Evolutionary conservation across 2,113 vertebrate species (phyloP), one percentile per base, ranked within the genome.

Genomic region (Phalacrocorax aristotelis): DNA sequence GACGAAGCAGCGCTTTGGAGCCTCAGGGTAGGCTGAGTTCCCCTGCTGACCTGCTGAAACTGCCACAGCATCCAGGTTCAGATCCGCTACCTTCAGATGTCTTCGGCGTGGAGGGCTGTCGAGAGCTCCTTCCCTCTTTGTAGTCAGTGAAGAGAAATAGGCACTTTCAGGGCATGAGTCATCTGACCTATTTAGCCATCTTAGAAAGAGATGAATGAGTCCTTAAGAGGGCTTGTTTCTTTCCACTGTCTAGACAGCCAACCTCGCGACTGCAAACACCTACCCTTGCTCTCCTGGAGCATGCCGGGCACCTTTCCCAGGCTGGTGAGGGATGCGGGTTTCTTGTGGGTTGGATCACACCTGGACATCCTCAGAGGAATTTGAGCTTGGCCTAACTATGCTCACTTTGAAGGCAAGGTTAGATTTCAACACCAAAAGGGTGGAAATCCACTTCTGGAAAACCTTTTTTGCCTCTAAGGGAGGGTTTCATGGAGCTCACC

Each of bases 101-200:
- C 89, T 49, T 52, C 18, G 0, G 46, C 5, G 0, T 7, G 4
- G 55, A 76, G 70, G 71, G 78, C 48, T 58, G 40, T 26, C 13
- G 3, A 40, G 68, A 87, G 82, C 92, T 72, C 65, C 94, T 85
- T 95, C 76, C 68, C 62, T 34, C 68, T 89, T 26, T 30, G 83
- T 10, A 91, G 91, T 55, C 93, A 64, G 76, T 4, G 20, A 62
- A 5, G 95, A 94, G 96, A 36, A 89, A 91, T 8, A 66, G 68
- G 94, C 93, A 23, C 87, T 96, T 89, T 19, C 61, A 83, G 91
- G 95, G 82, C 95, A 40, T 96, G 95, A 96, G 52, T 96, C 95
- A 95, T 95, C 95, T 84, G 96, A 94, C 95, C 95, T 90, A 96
- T 96, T 97, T 96, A 94, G 78, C 84, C 96, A 96, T 76, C 92